Evolutionary conservation across 2,113 vertebrate genomes (phyloP), one percentile per base, ranked within the genome.

Genomic region (Sakesphorus luctuosus): DNA sequence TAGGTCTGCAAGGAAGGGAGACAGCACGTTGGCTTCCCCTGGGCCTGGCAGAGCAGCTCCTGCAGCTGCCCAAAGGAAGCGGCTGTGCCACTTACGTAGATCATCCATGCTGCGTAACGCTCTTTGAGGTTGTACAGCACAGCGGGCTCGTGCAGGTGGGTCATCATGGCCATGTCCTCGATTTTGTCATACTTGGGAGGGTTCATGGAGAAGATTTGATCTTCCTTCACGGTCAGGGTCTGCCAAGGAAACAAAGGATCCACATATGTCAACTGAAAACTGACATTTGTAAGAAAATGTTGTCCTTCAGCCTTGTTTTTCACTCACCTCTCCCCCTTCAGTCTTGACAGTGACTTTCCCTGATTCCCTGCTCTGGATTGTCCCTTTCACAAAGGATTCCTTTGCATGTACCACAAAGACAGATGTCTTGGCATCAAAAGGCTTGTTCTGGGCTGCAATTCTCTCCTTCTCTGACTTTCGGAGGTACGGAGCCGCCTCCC

Each of bases 81-180:
- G 52, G 67, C 47, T 71, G 67, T 52, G 47, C 67, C 67, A 69
- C 67, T 69, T 69, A 69, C 67, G 67, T 84, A 84, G 81, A 84
- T 73, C 81, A 84, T 84, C 81, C 81, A 84, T 49, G 82, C 82
- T 74, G 82, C 82, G 19, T 84, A 84, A 84, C 82, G 82, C 82
- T 85, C 82, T 85, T 85, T 85, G 86, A 89, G 74, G 90, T 92
- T 94, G 36, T 94, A 94, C 71, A 94, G 84, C 84, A 94, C 93
- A 11, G 95, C 97, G 0, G 98, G 98, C 84, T 99, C 98, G 0
- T 98, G 98, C 78, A 99, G 97, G 93, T 99, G 98, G 18, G 98
- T 99, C 98, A 99, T 99, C 98, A 98, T 99, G 85, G 97, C 98
- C 99, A 99, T 99, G 88, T 99, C 98, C 97, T 99, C 98, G 0